Base-by-base conservation (phyloP, 1,140 invertebrate species). In the Zaprionus inermis region DNA sequence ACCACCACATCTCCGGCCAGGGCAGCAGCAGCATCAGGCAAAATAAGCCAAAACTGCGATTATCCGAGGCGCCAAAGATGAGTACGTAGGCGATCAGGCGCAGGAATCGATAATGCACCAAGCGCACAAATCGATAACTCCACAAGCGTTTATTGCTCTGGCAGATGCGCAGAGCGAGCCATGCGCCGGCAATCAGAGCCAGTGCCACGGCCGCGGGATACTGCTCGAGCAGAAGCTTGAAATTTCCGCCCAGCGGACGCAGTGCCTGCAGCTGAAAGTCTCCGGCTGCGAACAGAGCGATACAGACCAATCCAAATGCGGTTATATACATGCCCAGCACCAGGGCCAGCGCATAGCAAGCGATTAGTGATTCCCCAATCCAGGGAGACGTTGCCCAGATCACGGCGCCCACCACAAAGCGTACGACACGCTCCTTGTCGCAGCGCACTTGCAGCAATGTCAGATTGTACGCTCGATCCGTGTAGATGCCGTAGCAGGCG, bases 401-500 rank as follows among this genome's bases (percentile, higher is more conserved):
- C 7, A 16, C 0, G 3, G 65, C 0, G 3, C 77, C 77, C 0
- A 63, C 2, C 0, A 30, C 5, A 10, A 79, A 73, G 1, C 34
- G 38, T 0, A 18, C 34, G 6, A 60, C 9, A 16, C 64, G 60
- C 7, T 65, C 20, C 3, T 14, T 12, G 34, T 79, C 69, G 16
- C 49, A 36, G 0, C 9, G 16, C 22, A n/a, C 4, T 36, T 70
- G 36, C 11, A 22, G 0, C 5, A 79, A 10, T 0, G 74, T 73
- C 5, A 79, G 10, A 16, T 60, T 76, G 14, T 67, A 79, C 0
- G 46, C 46, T 16, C 64, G 34, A 24, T 72, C 36, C 20, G 76
- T 79, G 10, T 59, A 60, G 34, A 79, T 79, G 68, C 76, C 76
- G 34, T 72, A 79, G 49, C 76, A 79, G 18, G 12, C 36, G 11